A percentile compares a stretch with the other conserved stretches of the same genome.
Evolutionary conservation across 2,888 invertebrate genomes (phyloP).

Genomic region (Hydrotaea diabolus): DNA sequence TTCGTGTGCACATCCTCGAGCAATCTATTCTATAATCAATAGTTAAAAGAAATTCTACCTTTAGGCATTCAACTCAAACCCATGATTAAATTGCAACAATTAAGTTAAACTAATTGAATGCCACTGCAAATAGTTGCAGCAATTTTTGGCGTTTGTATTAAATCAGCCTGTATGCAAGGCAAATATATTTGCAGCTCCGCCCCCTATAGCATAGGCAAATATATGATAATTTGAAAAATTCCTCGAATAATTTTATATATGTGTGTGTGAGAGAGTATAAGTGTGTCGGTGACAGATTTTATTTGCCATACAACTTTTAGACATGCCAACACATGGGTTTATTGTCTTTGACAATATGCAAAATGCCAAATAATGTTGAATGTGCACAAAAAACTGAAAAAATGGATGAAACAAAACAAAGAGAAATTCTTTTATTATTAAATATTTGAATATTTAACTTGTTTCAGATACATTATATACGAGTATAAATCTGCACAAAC

Average conservation of each 20-base stretch:
- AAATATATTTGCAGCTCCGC: background rate
- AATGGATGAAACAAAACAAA: background rate
- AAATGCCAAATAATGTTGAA: background rate
- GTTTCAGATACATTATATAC: background rate
- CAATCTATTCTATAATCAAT: too few species aligned
- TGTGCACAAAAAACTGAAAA: background rate
- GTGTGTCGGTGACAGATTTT: background rate
- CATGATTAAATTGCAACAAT: too few species aligned
- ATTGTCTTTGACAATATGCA: background rate
- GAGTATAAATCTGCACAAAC: background rate
- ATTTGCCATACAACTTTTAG: background rate
- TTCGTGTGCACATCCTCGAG: too few species aligned
- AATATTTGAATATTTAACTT: background rate
- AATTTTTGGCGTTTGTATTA: background rate
- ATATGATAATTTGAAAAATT: slow-evolving; percentile 1
- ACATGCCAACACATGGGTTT: background rate
- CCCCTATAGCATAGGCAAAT: background rate
- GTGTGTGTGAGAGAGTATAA: background rate
- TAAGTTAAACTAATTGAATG: background rate
- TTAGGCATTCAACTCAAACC: too few species aligned
- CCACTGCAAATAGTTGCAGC: background rate
- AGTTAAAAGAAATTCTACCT: too few species aligned
- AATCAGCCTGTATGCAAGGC: background rate
- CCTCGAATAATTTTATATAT: background rate
- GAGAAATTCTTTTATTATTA: background rate